phyloP scores from a whole-genome alignment of 2,113 vertebrate genomes.

The Lophochroa leadbeateri region DNA sequence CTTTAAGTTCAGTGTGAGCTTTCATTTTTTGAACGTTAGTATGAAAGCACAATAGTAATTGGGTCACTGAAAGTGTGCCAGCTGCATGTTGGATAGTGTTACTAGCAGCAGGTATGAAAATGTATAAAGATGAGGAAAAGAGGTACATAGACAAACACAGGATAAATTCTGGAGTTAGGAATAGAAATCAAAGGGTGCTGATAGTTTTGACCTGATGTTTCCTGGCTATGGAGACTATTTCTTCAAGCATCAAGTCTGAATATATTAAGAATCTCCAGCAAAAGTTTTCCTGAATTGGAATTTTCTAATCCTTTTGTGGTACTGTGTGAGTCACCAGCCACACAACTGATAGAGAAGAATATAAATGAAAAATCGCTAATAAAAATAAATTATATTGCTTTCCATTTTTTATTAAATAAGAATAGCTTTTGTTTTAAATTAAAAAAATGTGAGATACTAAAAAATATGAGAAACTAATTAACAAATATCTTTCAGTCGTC shows the following conservation, averaged over 20 bases:
- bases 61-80: background rate
- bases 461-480: background rate
- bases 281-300: slow-evolving; percentile 31
- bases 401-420: background rate
- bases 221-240: background rate
- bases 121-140: background rate
- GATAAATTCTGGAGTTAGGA: background rate
- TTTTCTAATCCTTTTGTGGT: slow-evolving; percentile 15
- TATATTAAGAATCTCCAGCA: slow-evolving; percentile 34
- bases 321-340: background rate
- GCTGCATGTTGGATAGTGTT: fast-evolving
- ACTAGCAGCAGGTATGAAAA: background rate
- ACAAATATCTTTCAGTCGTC: background rate
- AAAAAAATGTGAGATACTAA: background rate
- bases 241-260: background rate
- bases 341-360: background rate
- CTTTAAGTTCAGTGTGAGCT: background rate
- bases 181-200: background rate
- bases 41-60: background rate
- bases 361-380: background rate
- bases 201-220: background rate
- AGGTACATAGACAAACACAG: background rate
- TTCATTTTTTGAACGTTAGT: background rate
- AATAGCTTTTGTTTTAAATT: background rate
- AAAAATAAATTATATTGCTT: background rate